phyloP scores from a whole-genome alignment of 2,113 vertebrate species.

The Calyptommatus sinebrachiatus region DNA sequence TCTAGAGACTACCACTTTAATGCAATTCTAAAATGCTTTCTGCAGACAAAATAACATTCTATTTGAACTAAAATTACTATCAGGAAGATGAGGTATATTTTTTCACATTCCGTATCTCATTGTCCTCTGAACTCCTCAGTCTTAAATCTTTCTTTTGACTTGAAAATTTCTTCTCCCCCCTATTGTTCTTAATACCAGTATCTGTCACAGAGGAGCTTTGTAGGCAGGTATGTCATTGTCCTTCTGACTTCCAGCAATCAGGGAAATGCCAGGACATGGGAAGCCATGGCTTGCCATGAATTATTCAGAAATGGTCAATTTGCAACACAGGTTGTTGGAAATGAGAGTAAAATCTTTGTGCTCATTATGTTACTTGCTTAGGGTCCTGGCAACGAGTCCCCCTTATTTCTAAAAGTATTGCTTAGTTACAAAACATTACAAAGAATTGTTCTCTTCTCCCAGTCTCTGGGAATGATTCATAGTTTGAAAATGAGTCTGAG shows the following conservation, averaged over 20 bases:
- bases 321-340: not conserved
- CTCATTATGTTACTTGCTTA: not conserved
- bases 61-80: not conserved
- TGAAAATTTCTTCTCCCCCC: not conserved
- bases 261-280: not conserved
- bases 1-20: not conserved
- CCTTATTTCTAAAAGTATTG: not conserved
- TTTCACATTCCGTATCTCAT: not conserved
- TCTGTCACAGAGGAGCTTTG: not conserved
- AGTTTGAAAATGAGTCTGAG: not conserved
- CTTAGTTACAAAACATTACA: not conserved
- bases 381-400: not conserved
- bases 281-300: not conserved
- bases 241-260: not conserved
- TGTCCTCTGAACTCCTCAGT: not conserved
- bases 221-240: not conserved
- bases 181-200: not conserved
- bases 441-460: not conserved
- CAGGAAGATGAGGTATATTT: not conserved
- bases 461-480: slow-evolving; percentile 1
- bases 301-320: not conserved
- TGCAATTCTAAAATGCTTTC: not conserved
- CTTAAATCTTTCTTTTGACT: not conserved
- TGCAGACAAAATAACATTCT: not conserved
- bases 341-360: not conserved